Evolutionary conservation across 2,888 invertebrate species (phyloP).

Genomic region (Ferrisia virgata): DNA sequence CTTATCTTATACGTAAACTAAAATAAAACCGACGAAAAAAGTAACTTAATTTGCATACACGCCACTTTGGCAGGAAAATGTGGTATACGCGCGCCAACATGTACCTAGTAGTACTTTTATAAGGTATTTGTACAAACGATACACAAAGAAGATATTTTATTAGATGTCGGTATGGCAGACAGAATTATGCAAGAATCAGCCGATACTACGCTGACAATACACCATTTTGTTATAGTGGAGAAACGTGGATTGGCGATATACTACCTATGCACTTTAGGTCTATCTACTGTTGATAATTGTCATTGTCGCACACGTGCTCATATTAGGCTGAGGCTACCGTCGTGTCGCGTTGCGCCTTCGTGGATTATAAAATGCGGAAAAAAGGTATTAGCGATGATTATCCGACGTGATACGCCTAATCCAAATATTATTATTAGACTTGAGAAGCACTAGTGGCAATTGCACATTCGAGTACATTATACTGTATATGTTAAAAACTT

Average conservation of each 20-base stretch:
- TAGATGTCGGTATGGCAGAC: background rate
- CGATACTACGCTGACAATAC: background rate
- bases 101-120: too few species aligned
- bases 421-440: conserved; percentile 7
- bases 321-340: background rate
- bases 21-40: background rate
- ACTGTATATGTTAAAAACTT: background rate
- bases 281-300: background rate
- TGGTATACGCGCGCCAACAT: too few species aligned
- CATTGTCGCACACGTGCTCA: background rate
- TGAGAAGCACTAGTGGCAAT: conserved; percentile 1
- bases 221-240: background rate
- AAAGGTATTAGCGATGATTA: background rate
- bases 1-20: background rate
- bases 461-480: background rate
- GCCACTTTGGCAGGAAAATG: background rate
- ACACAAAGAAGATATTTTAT: background rate
- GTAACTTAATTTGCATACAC: background rate
- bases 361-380: background rate
- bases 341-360: background rate
- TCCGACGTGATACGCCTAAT: background rate
- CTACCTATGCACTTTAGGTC: too few species aligned
- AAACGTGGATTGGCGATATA: background rate
- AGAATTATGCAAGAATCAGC: background rate
- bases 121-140: too few species aligned